These are phyloP conservation scores for Elanus axillaris DNA, from an alignment of 2,113 vertebrate species.

Conservation along the genomic window DNA sequence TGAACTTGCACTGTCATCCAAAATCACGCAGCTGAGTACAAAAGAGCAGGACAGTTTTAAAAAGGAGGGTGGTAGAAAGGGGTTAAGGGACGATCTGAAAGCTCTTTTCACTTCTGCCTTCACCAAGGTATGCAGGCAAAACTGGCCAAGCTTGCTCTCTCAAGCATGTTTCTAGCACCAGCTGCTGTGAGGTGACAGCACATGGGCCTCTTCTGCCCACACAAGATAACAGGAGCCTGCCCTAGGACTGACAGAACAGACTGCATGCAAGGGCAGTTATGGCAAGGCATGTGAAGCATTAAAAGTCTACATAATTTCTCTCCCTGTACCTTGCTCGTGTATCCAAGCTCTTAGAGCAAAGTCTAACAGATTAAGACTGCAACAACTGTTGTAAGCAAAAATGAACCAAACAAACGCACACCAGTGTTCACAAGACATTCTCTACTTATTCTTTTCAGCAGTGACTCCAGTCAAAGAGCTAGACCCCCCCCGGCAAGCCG, in stretches of 20 bases:
- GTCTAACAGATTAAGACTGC: neutral
- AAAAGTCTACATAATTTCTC: neutral
- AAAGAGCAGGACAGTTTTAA: neutral
- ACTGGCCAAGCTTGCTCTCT: neutral
- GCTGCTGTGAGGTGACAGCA: neutral
- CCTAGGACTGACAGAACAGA: neutral
- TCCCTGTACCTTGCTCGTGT: neutral
- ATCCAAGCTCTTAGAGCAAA: neutral
- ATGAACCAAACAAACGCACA: neutral
- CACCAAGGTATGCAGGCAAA: neutral
- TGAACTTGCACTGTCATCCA: neutral
- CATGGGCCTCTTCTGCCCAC: neutral
- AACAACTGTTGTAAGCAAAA: neutral
- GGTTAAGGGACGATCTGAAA: neutral
- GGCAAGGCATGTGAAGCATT: neutral
- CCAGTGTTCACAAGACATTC: neutral
- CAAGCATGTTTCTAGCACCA: neutral
- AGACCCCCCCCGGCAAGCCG: neutral
- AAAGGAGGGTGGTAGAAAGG: neutral
- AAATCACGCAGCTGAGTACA: neutral
- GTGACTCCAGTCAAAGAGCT: neutral
- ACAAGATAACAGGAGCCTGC: neutral
- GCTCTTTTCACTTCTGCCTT: neutral
- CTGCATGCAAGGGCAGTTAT: neutral
- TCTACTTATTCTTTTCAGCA: neutral